Evolutionary conservation across 1,140 invertebrate genomes (phyloP), one percentile per base, ranked within the genome.

Genomic region (Probaryconus sp.): DNA sequence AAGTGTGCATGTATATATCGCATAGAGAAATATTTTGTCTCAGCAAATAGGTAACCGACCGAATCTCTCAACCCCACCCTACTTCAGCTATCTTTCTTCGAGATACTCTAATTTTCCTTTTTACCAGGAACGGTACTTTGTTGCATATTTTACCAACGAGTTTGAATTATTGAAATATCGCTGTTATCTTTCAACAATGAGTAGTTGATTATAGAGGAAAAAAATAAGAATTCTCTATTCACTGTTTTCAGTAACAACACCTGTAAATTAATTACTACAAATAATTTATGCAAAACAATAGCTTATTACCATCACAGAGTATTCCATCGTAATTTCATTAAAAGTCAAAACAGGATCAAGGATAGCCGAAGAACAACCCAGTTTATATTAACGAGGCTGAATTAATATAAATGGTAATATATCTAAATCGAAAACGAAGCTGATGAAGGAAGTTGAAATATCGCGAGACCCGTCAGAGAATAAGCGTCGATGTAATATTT

Each of bases 401-500:
- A 72, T 72, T 72, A 65, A 72, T 72, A 72, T 72, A 65, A 72
- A 72, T 72, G 47, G 60, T 68, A 75, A 75, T 69, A 64, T 64
- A 75, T 69, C 42, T 60, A 53, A 69, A 75, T 64, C 51, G 71
- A 74, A 74, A 65, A 35, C 50, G 51, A 65, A 51, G 63, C 55
- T 76, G 72, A 71, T 69, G 68, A 75, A 72, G 76, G 68, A 78
- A 75, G 71, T 68, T 70, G 68, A 78, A 78, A 75, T 68, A 78
- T 67, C 56, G 53, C 65, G 55, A 67, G 33, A 65, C 30, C 60
- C 47, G 70, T 50, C 38, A 65, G 64, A 63, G 56, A 74, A 75
- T 74, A 61, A 73, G 56, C 43, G 78, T 53, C 77, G 71, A 84
- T 86, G 33, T 80, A 85, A 86, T 80, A 85, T 86, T 86, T 84